Conservation (phyloP, 1,140 invertebrate species). For the Apis laboriosa region DNA sequence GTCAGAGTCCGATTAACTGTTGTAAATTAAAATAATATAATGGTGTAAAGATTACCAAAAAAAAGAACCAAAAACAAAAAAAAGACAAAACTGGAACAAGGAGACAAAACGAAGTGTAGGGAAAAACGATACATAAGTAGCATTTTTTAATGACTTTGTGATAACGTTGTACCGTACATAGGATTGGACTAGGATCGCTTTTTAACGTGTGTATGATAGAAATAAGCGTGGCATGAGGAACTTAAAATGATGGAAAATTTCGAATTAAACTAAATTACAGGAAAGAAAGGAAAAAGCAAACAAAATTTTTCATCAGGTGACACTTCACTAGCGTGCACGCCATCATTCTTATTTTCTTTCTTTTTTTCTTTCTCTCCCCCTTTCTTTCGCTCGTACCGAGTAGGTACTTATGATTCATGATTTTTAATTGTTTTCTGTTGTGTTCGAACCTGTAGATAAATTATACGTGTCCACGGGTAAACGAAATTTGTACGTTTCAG, state of each 20-base stretch:
- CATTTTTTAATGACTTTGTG: constrained; percentile 74
- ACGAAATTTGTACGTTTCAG: neutral
- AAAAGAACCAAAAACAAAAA: constrained; percentile 60
- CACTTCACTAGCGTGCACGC: constrained; percentile 17
- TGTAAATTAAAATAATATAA: constrained; percentile 49
- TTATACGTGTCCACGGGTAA: neutral
- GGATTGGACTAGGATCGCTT: constrained; percentile 51
- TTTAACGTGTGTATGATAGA: constrained; percentile 39
- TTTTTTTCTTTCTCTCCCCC: neutral
- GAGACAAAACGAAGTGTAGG: constrained; percentile 44
- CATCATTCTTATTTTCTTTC: constrained; percentile 7
- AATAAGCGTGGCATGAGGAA: constrained; percentile 31
- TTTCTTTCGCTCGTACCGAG: neutral
- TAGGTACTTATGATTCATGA: neutral
- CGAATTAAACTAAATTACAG: neutral
- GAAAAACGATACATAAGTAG: constrained; percentile 62
- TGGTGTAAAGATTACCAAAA: constrained; percentile 59
- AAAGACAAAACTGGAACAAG: constrained; percentile 47
- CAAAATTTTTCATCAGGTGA: constrained; percentile 6
- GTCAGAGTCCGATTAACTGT: constrained; percentile 31
- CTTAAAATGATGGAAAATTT: constrained; percentile 11
- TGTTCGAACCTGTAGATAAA: neutral
- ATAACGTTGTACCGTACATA: constrained; percentile 71
- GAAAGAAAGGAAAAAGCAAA: neutral
- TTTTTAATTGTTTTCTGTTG: constrained; percentile 18